Base-by-base conservation (phyloP, 2,113 vertebrate species). In the Eira barbara region DNA sequence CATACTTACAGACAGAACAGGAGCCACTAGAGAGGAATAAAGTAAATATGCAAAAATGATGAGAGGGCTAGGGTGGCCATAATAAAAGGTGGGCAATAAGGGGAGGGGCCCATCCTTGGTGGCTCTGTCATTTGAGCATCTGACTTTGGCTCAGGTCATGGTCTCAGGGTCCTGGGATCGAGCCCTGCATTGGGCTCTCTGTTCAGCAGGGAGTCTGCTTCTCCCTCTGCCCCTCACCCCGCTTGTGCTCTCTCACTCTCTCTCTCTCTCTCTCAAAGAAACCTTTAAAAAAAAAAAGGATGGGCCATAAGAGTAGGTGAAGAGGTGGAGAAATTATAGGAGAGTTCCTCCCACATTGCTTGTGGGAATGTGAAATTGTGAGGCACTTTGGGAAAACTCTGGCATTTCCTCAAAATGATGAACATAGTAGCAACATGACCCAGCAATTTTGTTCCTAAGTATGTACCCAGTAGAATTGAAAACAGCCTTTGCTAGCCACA, bases 1-100 rank as follows among this genome's bases (percentile, higher is more conserved):
- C 9, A 73, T 69, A 81, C 83, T 96, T 88, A 88, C 81, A 96
- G 80, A 84, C 39, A 88, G 59, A 84, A 65, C 25, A 92, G 29
- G 34, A 83, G 10, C 47, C 42, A 91, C 47, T 69, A 84, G 36
- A 73, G 13, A 79, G 36, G 45, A 61, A 49, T 76, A 92, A 92
- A 94, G 84, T 95, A 57, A 93, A n/a, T 29, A 47, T 29, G 61
- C 0, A 79, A 73, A 96, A 92, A 39, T 36, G 23, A 11, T 13
- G 52, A 80, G 49, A 84, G 12, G 45, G n/a, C 21, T 93, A 91
- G 59, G 52, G 79, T 74, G 45, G 34, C 13, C 45, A 83, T 69
- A 87, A 69, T 55, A 79, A 76, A 81, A 82, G 10, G 49, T 9
- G 18, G n/a, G 55, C 23, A 65, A 34, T 65, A 65, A 65, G 14